phyloP scores from a whole-genome alignment of 2,888 invertebrate species.

The Meiosimyza decipiens region DNA sequence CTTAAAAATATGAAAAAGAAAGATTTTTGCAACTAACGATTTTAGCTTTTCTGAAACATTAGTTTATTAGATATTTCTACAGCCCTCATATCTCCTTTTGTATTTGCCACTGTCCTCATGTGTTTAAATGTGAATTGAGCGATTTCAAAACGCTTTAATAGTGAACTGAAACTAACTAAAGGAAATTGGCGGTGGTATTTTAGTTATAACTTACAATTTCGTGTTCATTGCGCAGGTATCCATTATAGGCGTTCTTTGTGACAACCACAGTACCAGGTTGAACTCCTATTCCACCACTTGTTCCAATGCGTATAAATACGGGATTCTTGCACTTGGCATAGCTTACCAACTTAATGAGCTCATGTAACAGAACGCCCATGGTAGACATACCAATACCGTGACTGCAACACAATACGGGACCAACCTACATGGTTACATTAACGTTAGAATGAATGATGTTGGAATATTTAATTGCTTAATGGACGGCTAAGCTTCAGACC shows the following conservation, averaged over 20 bases:
- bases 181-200: not conserved
- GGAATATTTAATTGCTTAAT: not conserved
- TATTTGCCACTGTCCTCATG: no score
- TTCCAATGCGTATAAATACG: slow-evolving; percentile 90
- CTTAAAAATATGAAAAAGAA: no score
- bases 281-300: slow-evolving; percentile 92
- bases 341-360: slow-evolving; percentile 92
- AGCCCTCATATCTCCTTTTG: no score
- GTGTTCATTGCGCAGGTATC: slow-evolving; percentile 80
- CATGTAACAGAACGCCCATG: slow-evolving; percentile 95
- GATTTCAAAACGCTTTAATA: no score
- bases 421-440: slow-evolving; percentile 50
- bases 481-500: not conserved
- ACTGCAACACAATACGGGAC: slow-evolving; percentile 62
- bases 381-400: slow-evolving; percentile 99
- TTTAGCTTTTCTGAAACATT: no score
- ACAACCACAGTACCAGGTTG: slow-evolving; percentile 93
- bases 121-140: no score
- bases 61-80: no score
- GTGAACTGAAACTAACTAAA: no score
- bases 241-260: slow-evolving; percentile 90
- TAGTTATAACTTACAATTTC: slow-evolving; percentile 76
- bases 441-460: not conserved
- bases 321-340: slow-evolving; percentile 90
- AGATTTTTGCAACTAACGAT: no score